phyloP scores from a whole-genome alignment of 2,888 invertebrate species.

The Embidobia sp. region DNA sequence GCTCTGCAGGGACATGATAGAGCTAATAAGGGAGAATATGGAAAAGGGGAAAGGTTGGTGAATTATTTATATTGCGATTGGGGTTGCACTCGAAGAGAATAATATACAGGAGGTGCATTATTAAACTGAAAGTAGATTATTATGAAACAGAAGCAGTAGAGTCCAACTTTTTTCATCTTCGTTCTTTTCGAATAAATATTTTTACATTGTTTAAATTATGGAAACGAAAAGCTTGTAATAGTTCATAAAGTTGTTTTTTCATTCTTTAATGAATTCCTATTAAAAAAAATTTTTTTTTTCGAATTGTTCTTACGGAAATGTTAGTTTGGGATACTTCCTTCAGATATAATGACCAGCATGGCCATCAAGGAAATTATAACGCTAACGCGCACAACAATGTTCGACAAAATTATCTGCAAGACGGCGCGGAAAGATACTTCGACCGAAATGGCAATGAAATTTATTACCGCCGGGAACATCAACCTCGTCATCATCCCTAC shows the following conservation, averaged over 20 bases:
- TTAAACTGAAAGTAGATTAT: too few species aligned
- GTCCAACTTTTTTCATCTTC: too few species aligned
- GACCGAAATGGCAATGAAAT: slow-evolving; percentile 68
- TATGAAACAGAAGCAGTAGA: too few species aligned
- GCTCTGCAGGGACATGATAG: slow-evolving; percentile 65
- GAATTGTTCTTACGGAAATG: not conserved
- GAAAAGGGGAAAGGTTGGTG: slow-evolving; percentile 65
- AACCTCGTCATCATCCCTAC: slow-evolving; percentile 51
- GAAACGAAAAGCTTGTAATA: too few species aligned
- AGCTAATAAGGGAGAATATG: slow-evolving; percentile 47
- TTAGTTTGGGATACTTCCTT: not conserved
- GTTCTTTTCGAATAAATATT: too few species aligned
- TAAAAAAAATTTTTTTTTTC: not conserved
- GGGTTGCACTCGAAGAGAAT: too few species aligned
- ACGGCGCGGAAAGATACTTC: slow-evolving; percentile 81
- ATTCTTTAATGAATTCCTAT: too few species aligned
- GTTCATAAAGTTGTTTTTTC: too few species aligned
- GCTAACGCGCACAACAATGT: slow-evolving; percentile 83
- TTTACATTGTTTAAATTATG: too few species aligned
- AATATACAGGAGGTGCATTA: too few species aligned
- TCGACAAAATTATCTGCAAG: slow-evolving; percentile 81
- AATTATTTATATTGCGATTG: too few species aligned
- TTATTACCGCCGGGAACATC: slow-evolving; percentile 65
- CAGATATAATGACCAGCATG: slow-evolving; percentile 81
- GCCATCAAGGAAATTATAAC: slow-evolving; percentile 81